phyloP scores from a whole-genome alignment of 2,797 vertebrate species.

The Gallinago solitaria region DNA sequence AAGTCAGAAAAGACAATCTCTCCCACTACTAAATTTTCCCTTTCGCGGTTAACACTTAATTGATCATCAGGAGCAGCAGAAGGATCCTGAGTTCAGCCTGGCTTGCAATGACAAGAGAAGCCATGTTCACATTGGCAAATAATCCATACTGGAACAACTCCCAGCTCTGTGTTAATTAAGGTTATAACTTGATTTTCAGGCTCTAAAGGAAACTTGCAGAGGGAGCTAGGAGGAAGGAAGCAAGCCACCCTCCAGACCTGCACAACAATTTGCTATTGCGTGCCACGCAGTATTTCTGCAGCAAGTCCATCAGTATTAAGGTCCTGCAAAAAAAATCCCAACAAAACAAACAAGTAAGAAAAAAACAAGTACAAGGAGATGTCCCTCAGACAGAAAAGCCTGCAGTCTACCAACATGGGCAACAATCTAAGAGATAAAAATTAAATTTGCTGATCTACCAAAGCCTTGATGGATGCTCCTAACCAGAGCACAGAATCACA shows the following conservation, averaged over 20 bases:
- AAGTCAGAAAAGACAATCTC: neutral
- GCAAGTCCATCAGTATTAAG: neutral
- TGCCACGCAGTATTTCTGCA: neutral
- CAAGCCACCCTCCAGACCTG: neutral
- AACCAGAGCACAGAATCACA: no score
- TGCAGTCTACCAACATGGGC: neutral
- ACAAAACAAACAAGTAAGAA: neutral
- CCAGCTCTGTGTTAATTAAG: neutral
- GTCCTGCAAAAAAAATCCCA: neutral
- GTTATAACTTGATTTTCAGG: slow-evolving; percentile 1
- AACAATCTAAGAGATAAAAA: neutral
- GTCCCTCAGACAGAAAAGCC: neutral
- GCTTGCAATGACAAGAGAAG: neutral
- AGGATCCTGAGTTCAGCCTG: neutral
- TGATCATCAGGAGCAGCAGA: neutral
- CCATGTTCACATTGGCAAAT: neutral
- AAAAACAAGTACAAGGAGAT: neutral
- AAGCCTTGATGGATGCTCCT: neutral
- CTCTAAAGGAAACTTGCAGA: neutral
- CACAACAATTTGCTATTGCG: neutral
- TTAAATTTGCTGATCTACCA: neutral
- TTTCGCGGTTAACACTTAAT: neutral
- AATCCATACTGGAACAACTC: slow-evolving; percentile 15
- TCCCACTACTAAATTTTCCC: neutral
- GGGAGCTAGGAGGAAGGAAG: neutral